A percentile compares a stretch with the other conserved stretches of the same genome.
Evolutionary conservation across 1,140 invertebrate genomes (phyloP).

Genomic region (Homalodisca vitripennis): DNA sequence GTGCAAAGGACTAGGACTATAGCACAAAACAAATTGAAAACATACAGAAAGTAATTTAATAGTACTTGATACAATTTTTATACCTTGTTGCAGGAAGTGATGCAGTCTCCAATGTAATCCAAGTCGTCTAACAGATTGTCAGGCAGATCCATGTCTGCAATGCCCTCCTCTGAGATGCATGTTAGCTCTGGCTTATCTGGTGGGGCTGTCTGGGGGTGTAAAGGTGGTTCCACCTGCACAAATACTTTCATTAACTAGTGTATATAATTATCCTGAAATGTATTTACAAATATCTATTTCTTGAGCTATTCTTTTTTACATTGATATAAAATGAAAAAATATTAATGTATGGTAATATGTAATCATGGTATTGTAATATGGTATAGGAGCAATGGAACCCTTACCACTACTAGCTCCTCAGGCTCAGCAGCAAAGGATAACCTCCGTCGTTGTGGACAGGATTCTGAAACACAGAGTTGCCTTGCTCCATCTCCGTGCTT

Average conservation of each 20-base stretch:
- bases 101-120: slow-evolving; percentile 80
- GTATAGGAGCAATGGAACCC: background rate
- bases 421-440: slow-evolving; percentile 60
- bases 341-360: no score
- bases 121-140: slow-evolving; percentile 79
- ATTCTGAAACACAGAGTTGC: slow-evolving; percentile 57
- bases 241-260: no score
- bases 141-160: slow-evolving; percentile 79
- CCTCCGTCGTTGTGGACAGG: slow-evolving; percentile 56
- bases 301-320: no score
- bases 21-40: no score
- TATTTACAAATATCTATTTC: no score
- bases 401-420: slow-evolving; percentile 54
- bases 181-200: slow-evolving; percentile 71
- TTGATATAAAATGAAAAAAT: no score
- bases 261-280: no score
- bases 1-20: no score
- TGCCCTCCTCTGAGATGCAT: slow-evolving; percentile 84
- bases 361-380: background rate
- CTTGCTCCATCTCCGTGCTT: slow-evolving; percentile 61
- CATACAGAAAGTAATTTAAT: no score
- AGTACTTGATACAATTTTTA: no score
- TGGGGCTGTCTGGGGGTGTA: slow-evolving; percentile 17
- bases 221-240: slow-evolving; percentile 38
- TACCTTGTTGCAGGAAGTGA: slow-evolving; percentile 86